phyloP scores from a whole-genome alignment of 2,113 vertebrate species.

The Atrichornis clamosus region DNA sequence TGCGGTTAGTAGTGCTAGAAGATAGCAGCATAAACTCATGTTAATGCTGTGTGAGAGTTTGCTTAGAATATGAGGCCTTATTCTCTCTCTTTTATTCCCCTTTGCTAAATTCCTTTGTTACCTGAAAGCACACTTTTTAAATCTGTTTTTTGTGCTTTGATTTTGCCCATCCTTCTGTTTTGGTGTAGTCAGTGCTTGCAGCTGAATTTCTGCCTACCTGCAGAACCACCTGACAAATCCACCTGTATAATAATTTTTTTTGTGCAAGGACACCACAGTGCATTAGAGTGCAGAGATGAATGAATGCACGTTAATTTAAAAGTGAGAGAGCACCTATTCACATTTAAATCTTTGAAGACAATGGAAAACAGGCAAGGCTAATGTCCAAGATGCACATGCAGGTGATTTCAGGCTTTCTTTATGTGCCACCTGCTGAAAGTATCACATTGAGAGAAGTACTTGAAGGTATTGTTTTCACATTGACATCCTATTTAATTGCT shows the following conservation, averaged over 20 bases:
- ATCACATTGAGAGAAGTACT: not conserved
- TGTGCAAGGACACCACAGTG: not conserved
- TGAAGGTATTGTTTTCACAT: not conserved
- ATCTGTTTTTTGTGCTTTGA: not conserved
- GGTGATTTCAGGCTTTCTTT: not conserved
- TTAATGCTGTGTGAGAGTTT: not conserved
- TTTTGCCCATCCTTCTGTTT: not conserved
- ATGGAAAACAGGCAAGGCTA: not conserved
- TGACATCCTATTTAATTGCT: not conserved
- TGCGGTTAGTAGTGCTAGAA: not conserved
- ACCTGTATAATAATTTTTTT: not conserved
- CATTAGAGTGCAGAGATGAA: not conserved
- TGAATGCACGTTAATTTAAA: not conserved
- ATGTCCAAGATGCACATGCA: rapidly evolving
- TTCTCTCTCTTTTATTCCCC: not conserved
- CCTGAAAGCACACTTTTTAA: not conserved
- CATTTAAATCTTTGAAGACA: not conserved
- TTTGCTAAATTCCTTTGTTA: not conserved
- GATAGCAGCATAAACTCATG: not conserved
- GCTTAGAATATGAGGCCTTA: not conserved
- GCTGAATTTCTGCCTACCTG: not conserved
- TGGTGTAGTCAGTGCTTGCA: not conserved
- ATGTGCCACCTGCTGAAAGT: not conserved
- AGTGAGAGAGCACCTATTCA: not conserved
- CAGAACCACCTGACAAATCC: not conserved